Evolutionary conservation across 2,888 invertebrate genomes (phyloP), one percentile per base, ranked within the genome.

Genomic region (Dynastes tityus): DNA sequence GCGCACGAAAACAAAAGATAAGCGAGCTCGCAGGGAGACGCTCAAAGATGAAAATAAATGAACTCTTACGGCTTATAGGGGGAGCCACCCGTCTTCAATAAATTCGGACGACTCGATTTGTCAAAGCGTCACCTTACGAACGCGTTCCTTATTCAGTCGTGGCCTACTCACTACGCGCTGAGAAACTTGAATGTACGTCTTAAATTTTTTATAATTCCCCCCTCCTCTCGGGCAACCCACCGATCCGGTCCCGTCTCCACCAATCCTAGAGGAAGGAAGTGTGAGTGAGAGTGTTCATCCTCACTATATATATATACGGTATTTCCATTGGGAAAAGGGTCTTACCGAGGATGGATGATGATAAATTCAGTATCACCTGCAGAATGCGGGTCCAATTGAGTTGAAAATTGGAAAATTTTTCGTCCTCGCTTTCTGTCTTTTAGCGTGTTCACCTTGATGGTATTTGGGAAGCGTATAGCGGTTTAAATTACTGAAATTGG

Each of bases 91-190:
- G 73, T 73, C 73, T 58, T 73, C 73, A 22, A 45, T 45, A 45
- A 45, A 73, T 73, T 73, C 58, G 58, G 73, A 73, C 58, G 73
- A 73, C 73, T 68, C 80, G 80, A 80, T 80, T 80, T 80, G 80
- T 80, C 80, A 80, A 40, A 29, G 77, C 70, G 80, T 77, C 77
- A 58, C 58, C 58, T 63, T 32, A 32, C 63, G 29, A n/a, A 53
- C 53, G 53, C 11, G 53, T 16, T 53, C 53, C 22, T 22, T 8
- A 16, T 32, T 29, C 63, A 27, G 22, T 11, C 63, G 27, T 9
- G n/a, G 27, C 16, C 11, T 11, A 22, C 3, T 11, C 73, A 64
- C 53, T 70, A 37, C 40, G 40, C 32, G 53, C 37, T 22, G 27
- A 49, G 49, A 11, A 22, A 13, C 32, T 63, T 27, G 68, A 51